Conservation (phyloP, 2,888 invertebrate species). For the Nomada flava region DNA sequence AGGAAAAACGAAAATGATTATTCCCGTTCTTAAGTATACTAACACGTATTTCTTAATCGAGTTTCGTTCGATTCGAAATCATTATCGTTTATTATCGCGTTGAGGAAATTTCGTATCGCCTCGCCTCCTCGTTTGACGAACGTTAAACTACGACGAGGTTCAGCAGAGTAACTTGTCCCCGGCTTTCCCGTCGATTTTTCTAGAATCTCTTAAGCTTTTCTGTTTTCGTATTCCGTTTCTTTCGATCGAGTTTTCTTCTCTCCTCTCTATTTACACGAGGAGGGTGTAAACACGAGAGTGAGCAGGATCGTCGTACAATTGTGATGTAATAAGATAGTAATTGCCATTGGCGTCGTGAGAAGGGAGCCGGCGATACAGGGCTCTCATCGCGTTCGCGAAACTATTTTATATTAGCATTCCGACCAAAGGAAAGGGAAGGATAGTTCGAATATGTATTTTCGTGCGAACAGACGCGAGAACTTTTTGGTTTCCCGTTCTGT, state of each 20-base stretch:
- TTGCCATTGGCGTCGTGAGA: constrained; percentile 50
- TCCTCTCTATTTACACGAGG: constrained; percentile 61
- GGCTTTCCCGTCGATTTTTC: constrained; percentile 42
- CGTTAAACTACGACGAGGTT: constrained; percentile 15
- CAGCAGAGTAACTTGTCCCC: constrained; percentile 58
- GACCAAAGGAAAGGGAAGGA: constrained; percentile 62
- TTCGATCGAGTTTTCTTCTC: constrained; percentile 63
- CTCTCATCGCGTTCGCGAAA: constrained; percentile 47
- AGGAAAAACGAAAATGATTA: background rate
- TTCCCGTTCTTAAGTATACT: background rate
- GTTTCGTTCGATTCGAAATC: background rate
- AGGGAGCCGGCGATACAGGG: constrained; percentile 38
- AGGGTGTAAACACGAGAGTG: constrained; percentile 63
- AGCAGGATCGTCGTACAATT: constrained; percentile 71
- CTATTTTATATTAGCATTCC: constrained; percentile 66
- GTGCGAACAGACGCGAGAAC: background rate
- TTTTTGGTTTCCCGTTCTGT: constrained; percentile 6
- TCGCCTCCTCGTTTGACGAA: constrained; percentile 4
- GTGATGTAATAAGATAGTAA: constrained; percentile 70
- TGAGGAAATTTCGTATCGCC: background rate
- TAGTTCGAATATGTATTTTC: background rate
- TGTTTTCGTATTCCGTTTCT: constrained; percentile 26
- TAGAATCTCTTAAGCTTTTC: constrained; percentile 50
- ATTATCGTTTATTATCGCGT: background rate
- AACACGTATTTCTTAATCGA: background rate